phyloP scores from a whole-genome alignment of 2,888 invertebrate species.

The Acleris laterana region DNA sequence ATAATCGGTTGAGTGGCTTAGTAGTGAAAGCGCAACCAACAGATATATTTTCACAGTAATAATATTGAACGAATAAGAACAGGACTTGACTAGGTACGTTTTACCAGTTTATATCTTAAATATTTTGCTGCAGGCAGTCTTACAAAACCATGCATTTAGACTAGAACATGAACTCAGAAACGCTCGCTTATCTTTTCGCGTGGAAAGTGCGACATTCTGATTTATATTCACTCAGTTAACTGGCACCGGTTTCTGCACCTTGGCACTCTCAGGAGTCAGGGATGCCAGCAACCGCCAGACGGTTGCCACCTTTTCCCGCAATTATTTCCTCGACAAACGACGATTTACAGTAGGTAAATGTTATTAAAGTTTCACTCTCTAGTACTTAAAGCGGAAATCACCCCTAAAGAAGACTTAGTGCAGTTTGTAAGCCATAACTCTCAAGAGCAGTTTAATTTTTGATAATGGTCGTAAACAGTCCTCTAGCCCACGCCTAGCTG shows the following conservation, averaged over 20 bases:
- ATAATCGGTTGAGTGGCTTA: too few relatives aligned
- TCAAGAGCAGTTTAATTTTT: conserved; percentile 21
- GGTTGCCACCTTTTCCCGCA: conserved; percentile 15
- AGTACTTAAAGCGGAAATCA: conserved; percentile 1
- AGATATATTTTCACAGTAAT: too few relatives aligned
- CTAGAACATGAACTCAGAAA: conserved; percentile 45
- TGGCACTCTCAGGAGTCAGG: conserved; percentile 43
- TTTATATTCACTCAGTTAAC: conserved; percentile 55
- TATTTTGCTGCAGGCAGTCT: not conserved
- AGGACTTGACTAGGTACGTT: too few relatives aligned
- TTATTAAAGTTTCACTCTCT: too few relatives aligned
- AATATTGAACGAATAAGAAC: too few relatives aligned
- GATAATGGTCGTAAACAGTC: conserved; percentile 21
- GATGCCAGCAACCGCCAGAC: conserved; percentile 45
- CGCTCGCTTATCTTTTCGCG: conserved; percentile 53
- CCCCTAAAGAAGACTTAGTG: conserved; percentile 16
- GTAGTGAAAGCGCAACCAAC: too few relatives aligned
- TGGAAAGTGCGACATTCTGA: conserved; percentile 52
- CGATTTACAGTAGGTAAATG: too few relatives aligned
- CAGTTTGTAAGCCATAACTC: conserved; percentile 1
- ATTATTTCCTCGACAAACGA: not conserved
- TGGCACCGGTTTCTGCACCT: conserved; percentile 50
- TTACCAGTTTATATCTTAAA: too few relatives aligned
- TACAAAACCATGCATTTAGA: conserved; percentile 14
- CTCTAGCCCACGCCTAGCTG: conserved; percentile 2